Evolutionary conservation across 1,140 invertebrate genomes (phyloP).

Genomic region (Sarcophaga peregrina): DNA sequence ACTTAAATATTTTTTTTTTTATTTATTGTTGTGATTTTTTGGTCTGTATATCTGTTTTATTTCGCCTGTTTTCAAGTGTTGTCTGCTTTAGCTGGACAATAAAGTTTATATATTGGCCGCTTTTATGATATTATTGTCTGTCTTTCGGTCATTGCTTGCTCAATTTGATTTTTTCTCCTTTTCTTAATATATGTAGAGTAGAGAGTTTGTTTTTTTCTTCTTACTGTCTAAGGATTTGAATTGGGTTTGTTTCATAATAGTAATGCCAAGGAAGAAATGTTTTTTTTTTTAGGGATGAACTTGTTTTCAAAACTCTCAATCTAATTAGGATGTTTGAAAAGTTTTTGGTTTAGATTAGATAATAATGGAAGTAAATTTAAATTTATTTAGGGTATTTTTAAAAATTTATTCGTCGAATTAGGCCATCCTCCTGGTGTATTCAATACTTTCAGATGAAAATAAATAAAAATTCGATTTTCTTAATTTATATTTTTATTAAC

Average conservation of each 20-base stretch:
- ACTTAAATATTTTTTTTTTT: neutral
- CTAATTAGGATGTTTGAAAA: neutral
- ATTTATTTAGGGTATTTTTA: no score
- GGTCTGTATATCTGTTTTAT: neutral
- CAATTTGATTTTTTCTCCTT: neutral
- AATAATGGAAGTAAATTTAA: neutral
- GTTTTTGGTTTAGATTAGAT: neutral
- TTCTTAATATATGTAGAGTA: neutral
- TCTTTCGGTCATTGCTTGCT: conserved; percentile 40
- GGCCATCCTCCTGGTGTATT: no score
- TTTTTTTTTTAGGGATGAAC: neutral
- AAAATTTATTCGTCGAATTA: no score
- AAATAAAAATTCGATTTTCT: no score
- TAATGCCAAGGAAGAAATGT: conserved; percentile 40
- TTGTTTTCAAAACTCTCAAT: neutral
- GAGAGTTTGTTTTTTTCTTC: neutral
- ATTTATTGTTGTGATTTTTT: neutral
- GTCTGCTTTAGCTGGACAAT: conserved; percentile 26
- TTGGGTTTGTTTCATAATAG: conserved; percentile 10
- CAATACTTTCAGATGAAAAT: no score
- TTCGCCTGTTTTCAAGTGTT: conserved; percentile 26
- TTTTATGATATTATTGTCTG: conserved; percentile 30
- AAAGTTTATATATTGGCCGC: conserved; percentile 28
- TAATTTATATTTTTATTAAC: no score
- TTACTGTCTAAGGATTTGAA: conserved; percentile 36